Evolutionary conservation across 2,113 vertebrate species (phyloP).

Genomic region (Tonatia bakeri): DNA sequence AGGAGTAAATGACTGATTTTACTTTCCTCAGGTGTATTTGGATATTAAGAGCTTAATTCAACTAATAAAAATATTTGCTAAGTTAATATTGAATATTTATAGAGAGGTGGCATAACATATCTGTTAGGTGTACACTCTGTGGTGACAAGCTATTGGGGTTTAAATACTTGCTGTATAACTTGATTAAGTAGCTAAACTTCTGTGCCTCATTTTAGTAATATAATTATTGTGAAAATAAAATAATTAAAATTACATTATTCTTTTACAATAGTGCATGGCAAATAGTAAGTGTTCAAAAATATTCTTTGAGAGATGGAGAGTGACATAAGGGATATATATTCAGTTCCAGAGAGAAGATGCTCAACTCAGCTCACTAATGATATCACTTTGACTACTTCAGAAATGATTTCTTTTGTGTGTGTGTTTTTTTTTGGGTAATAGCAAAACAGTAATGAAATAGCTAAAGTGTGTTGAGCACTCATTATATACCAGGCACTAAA

Average conservation of each 20-base stretch:
- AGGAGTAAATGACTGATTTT: background rate
- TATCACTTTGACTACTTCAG: background rate
- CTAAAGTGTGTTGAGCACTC: background rate
- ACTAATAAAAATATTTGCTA: background rate
- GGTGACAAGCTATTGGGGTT: background rate
- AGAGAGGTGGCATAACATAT: background rate
- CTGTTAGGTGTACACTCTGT: background rate
- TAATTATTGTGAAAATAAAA: background rate
- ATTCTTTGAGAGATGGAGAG: background rate
- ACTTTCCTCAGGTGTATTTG: background rate
- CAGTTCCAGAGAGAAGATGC: background rate
- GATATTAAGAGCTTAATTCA: background rate
- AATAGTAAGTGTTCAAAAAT: background rate
- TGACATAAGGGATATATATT: background rate
- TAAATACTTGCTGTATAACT: background rate
- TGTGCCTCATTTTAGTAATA: background rate
- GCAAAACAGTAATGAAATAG: background rate
- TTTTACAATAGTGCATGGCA: background rate
- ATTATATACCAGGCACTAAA: background rate
- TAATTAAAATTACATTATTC: background rate
- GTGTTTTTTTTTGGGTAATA: background rate
- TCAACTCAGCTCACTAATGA: background rate
- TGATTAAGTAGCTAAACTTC: background rate
- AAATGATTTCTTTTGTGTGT: background rate
- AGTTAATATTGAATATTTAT: background rate